Conservation (phyloP, 2,888 invertebrate species). For the Archips crataeganus region DNA sequence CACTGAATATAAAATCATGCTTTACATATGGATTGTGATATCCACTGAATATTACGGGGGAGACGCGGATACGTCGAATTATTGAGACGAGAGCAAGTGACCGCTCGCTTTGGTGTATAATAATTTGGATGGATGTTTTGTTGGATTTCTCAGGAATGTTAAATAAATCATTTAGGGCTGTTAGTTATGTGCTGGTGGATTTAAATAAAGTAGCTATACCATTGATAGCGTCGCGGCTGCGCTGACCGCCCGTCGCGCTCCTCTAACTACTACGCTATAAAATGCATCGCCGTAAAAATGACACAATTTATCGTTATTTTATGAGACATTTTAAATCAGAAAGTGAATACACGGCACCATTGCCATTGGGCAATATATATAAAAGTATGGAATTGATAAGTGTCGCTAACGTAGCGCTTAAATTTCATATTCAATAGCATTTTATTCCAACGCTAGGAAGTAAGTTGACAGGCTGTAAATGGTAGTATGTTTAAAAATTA, state of each 20-base stretch:
- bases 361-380: constrained; percentile 32
- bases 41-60: background rate
- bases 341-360: constrained; percentile 32
- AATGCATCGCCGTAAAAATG: constrained; percentile 39
- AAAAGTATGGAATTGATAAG: constrained; percentile 33
- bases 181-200: constrained; percentile 23
- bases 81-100: background rate
- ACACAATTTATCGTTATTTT: constrained; percentile 41
- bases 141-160: constrained; percentile 14
- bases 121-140: constrained; percentile 15
- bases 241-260: constrained; percentile 45
- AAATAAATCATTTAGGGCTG: constrained; percentile 18
- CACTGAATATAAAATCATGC: constrained; percentile 14
- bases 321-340: constrained; percentile 42
- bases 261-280: constrained; percentile 40
- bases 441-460: constrained; percentile 9
- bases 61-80: background rate
- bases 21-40: background rate
- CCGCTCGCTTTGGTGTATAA: constrained; percentile 5
- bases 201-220: constrained; percentile 33
- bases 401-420: constrained; percentile 8
- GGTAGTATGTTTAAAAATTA: too few species aligned
- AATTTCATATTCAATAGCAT: constrained; percentile 23
- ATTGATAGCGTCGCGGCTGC: constrained; percentile 19
- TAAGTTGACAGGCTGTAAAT: constrained; percentile 1